phyloP scores from a whole-genome alignment of 2,797 vertebrate species.

The Zonotrichia albicollis region DNA sequence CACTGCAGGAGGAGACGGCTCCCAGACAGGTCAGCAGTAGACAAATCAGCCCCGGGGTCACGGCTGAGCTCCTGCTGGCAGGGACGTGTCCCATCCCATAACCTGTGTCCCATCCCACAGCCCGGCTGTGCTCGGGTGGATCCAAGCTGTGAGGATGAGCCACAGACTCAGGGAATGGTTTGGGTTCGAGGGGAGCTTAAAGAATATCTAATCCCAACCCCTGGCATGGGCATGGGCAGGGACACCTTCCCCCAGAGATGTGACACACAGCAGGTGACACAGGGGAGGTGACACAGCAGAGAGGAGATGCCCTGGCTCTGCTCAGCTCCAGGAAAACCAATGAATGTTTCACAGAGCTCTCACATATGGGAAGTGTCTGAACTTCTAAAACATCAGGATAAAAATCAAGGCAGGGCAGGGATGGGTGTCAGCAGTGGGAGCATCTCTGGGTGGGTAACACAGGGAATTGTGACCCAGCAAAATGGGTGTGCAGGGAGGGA shows the following conservation, averaged over 20 bases:
- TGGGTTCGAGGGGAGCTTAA: background rate
- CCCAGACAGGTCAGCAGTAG: background rate
- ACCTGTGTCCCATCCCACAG: background rate
- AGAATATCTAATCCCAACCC: background rate
- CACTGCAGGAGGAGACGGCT: background rate
- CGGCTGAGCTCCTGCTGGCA: background rate
- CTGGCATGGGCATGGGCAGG: background rate
- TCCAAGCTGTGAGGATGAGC: accelerated
- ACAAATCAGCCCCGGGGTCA: background rate
- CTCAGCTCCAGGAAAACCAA: background rate
- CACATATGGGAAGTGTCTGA: background rate
- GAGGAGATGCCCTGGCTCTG: background rate
- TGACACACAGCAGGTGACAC: accelerated
- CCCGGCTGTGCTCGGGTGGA: accelerated
- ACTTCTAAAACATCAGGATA: background rate
- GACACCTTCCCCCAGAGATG: background rate
- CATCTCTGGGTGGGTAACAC: accelerated
- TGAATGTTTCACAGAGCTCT: background rate
- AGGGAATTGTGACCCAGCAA: background rate
- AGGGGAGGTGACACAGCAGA: background rate
- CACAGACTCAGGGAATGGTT: too few species aligned
- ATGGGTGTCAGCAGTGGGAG: background rate
- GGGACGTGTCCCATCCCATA: background rate
- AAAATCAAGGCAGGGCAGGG: background rate
- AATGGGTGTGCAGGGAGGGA: accelerated